Conservation (phyloP, 2,113 vertebrate genomes). For the Platichthys stellatus region DNA sequence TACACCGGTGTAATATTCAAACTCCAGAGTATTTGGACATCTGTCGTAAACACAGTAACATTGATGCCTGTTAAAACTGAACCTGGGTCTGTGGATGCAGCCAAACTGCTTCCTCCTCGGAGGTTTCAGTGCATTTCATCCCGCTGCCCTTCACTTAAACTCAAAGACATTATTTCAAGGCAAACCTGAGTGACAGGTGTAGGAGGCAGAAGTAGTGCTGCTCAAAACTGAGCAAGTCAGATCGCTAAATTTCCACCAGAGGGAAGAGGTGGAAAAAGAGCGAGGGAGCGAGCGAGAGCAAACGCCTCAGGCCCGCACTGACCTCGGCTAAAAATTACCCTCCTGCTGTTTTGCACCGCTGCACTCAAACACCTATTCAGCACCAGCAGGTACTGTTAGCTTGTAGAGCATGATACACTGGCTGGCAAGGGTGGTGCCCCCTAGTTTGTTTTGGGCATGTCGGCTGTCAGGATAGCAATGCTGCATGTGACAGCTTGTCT, state of each 20-base stretch:
- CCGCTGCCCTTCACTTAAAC: slow-evolving; percentile 9
- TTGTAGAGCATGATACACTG: slow-evolving; percentile 27
- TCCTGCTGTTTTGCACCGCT: slow-evolving; percentile 63
- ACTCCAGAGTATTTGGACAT: too few relatives aligned
- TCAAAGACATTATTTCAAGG: slow-evolving; percentile 3
- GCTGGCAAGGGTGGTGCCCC: slow-evolving; percentile 44
- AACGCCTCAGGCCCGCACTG: slow-evolving; percentile 62
- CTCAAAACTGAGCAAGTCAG: slow-evolving; percentile 16
- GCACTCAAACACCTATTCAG: slow-evolving; percentile 64
- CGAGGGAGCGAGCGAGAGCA: slow-evolving; percentile 1
- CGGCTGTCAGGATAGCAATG: slow-evolving; percentile 21
- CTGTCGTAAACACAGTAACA: too few relatives aligned
- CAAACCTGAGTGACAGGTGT: neutral
- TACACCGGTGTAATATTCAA: too few relatives aligned
- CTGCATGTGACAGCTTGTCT: slow-evolving; percentile 16
- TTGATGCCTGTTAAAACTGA: too few relatives aligned
- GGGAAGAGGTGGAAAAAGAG: neutral
- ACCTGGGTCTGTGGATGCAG: too few relatives aligned
- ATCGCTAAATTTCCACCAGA: slow-evolving; percentile 15
- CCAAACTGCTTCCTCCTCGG: too few relatives aligned
- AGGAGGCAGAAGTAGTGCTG: neutral
- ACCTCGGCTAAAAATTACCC: slow-evolving; percentile 75
- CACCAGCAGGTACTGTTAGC: slow-evolving; percentile 40
- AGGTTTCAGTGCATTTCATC: too few relatives aligned
- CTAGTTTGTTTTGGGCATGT: slow-evolving; percentile 29